Base-by-base conservation (phyloP, 1,140 invertebrate species). In the Galendromus occidentalis region DNA sequence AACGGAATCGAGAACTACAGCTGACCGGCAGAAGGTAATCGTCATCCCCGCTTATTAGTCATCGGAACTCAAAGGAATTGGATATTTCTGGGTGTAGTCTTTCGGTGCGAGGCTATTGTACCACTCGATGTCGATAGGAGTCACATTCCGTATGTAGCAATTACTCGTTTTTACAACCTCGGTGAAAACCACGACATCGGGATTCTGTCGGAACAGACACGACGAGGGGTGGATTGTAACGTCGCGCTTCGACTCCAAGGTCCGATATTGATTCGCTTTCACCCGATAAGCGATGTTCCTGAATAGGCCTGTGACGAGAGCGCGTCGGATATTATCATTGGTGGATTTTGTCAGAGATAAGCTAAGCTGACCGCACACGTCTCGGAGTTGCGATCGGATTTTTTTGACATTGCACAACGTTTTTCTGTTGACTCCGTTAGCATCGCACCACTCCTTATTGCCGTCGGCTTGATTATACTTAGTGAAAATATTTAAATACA, bases 401-500 rank as follows among this genome's bases (percentile, higher is more conserved):
- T 90, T 84, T 29, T 76, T 74, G 0, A 87, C 91, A 72, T 88
- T 88, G 29, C 82, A 79, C 70, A 98, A 78, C 79, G 95, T 93
- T 66, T 88, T 81, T 66, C 80, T 76, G 74, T 94, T 87, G 28
- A 97, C 76, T 74, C 84, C 93, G 76, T 96, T 91, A 66, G 91
- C 87, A 72, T 83, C 82, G 73, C 91, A 95, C 88, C 89, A 97
- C 73, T 83, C 77, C 84, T 88, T 89, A 73, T 85, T 86, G 67
- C 84, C 80, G 25, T 82, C 82, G 4, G 82, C 78, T 72, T 82
- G 84, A 67, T 80, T 82, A 75, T 83, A 96, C 7, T 83, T 83
- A 70, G 84, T 82, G 73, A 83, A 95, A 22, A 96, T 84, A 76
- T 95, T 96, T 0, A 98, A 76, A 33, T 95, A 76, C 9, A 87